These are phyloP conservation scores for Subanguina moxae DNA, from an alignment of 1,140 invertebrate genomes.

Conservation along the genomic window DNA sequence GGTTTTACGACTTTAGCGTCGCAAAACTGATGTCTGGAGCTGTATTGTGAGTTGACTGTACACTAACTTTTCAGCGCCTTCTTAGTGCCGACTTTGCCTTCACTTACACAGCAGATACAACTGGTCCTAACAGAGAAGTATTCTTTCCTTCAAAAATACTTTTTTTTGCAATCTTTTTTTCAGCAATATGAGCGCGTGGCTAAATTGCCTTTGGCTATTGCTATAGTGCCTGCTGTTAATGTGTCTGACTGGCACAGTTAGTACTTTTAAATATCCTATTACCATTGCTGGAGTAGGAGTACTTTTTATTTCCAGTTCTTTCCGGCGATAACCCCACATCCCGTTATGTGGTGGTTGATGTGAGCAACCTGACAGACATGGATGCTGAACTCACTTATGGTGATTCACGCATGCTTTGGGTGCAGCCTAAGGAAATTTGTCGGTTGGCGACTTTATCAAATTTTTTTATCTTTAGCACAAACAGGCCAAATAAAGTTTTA, in stretches of 20 bases:
- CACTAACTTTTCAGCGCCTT: conserved; percentile 45
- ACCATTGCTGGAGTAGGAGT: no score
- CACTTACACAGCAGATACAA: conserved; percentile 50
- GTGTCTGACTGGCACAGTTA: conserved; percentile 52
- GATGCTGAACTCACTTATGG: conserved; percentile 56
- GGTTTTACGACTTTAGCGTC: no score
- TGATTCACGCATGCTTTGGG: conserved; percentile 38
- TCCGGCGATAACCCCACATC: conserved; percentile 50
- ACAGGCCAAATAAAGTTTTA: no score
- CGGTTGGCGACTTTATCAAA: conserved; percentile 38
- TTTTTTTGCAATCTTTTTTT: background rate
- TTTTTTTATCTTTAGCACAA: no score
- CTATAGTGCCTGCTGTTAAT: conserved; percentile 55
- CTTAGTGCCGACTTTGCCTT: conserved; percentile 49
- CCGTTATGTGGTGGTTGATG: conserved; percentile 54
- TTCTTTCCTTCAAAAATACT: background rate
- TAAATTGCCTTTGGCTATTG: conserved; percentile 47
- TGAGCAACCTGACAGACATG: conserved; percentile 52
- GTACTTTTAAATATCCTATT: no score
- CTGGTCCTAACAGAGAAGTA: conserved; percentile 19
- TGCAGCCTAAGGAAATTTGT: conserved; percentile 55
- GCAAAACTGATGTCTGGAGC: no score
- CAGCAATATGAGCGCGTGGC: conserved; percentile 43
- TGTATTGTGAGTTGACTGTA: no score
- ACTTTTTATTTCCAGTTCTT: conserved; percentile 21